These are phyloP conservation scores for Oncorhynchus nerka DNA, from an alignment of 2,113 vertebrate genomes.

Conservation along the genomic window DNA sequence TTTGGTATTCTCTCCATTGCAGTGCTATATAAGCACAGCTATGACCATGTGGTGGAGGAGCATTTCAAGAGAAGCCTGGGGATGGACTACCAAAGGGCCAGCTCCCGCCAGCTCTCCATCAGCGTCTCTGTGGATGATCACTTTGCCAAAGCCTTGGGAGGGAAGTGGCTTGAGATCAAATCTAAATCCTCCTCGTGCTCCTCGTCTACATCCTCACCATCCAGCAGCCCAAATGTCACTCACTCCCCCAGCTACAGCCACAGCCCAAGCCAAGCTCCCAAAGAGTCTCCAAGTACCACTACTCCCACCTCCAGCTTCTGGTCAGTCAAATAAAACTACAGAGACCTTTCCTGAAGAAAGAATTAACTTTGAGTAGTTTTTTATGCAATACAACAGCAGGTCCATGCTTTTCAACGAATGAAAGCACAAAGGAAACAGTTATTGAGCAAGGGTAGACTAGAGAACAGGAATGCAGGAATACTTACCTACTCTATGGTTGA, in stretches of 20 bases:
- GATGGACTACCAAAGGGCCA: slow-evolving; percentile 62
- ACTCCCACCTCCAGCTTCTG: slow-evolving; percentile 56
- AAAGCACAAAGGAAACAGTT: slow-evolving; percentile 16
- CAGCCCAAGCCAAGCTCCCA: slow-evolving; percentile 54
- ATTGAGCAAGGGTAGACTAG: slow-evolving; percentile 22
- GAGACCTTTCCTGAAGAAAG: slow-evolving; percentile 10
- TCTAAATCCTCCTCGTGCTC: slow-evolving; percentile 72
- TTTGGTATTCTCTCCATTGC: slow-evolving; percentile 5
- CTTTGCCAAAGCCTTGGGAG: slow-evolving; percentile 79
- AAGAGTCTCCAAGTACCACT: slow-evolving; percentile 54
- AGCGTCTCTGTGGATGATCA: slow-evolving; percentile 80
- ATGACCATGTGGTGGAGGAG: slow-evolving; percentile 75
- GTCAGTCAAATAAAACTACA: slow-evolving; percentile 60
- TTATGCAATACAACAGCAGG: slow-evolving; percentile 30
- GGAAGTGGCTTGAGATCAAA: slow-evolving; percentile 78
- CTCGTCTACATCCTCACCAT: slow-evolving; percentile 54
- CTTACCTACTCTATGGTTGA: not conserved
- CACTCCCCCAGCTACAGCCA: slow-evolving; percentile 65
- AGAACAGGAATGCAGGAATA: slow-evolving; percentile 21
- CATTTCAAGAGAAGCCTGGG: slow-evolving; percentile 80
- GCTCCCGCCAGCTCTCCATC: slow-evolving; percentile 69
- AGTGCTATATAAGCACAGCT: slow-evolving; percentile 63
- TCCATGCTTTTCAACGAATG: slow-evolving; percentile 30
- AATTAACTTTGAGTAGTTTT: slow-evolving; percentile 50
- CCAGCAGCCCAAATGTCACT: slow-evolving; percentile 67